A percentile compares a stretch with the other conserved stretches of the same genome.
Conservation (phyloP, 2,113 vertebrate species). For the Etheostoma spectabile region DNA sequence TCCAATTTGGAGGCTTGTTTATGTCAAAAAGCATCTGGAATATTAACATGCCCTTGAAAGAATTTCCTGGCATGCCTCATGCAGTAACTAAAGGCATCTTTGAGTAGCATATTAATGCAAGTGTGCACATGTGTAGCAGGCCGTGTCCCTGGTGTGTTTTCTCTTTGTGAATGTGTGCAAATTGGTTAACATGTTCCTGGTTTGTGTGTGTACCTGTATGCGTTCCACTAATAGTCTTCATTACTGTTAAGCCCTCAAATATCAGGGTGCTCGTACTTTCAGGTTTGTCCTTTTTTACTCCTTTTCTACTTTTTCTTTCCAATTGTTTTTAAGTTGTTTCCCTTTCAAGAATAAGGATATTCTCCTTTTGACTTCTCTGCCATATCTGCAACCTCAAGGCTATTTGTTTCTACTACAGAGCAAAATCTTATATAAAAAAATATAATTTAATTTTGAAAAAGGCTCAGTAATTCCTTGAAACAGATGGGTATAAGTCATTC, state of each 20-base stretch:
- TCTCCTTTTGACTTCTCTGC: constrained; percentile 7
- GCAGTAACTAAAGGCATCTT: constrained; percentile 72
- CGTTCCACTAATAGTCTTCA: background rate
- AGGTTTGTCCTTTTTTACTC: background rate
- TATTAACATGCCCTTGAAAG: constrained; percentile 81
- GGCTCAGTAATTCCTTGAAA: background rate
- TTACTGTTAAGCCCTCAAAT: constrained; percentile 7
- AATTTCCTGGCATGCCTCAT: constrained; percentile 76
- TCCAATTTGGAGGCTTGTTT: constrained; percentile 75
- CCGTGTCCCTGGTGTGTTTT: constrained; percentile 5
- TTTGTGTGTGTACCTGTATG: background rate
- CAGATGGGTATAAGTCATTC: background rate
- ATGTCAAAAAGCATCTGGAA: constrained; percentile 83
- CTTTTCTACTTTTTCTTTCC: background rate
- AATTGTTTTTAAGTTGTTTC: background rate
- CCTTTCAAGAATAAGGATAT: background rate
- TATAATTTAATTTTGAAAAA: no score
- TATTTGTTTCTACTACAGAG: background rate
- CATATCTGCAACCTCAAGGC: background rate
- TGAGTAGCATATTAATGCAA: constrained; percentile 30
- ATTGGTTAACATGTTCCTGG: constrained; percentile 8
- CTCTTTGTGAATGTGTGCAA: background rate
- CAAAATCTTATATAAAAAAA: background rate
- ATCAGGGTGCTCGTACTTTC: background rate
- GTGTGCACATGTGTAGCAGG: constrained; percentile 33